Percentiles rank a stretch among this genome's conserved stretches.
phyloP scores from a whole-genome alignment of 2,888 invertebrate species.

The Dione juno region DNA sequence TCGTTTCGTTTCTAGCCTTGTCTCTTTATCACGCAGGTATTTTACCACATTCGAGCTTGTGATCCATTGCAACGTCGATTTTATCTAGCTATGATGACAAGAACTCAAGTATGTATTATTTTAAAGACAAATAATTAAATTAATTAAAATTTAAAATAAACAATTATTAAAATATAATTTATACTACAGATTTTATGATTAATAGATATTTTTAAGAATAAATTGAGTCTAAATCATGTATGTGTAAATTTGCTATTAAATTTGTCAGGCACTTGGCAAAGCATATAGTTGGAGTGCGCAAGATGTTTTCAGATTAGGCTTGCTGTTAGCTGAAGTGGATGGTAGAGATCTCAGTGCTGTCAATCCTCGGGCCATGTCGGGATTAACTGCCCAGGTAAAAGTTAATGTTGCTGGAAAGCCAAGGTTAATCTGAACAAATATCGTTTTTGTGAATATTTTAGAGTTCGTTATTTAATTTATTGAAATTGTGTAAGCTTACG shows the following conservation, averaged over 20 bases:
- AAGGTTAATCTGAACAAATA: not conserved
- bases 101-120: constrained; percentile 61
- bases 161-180: too few species aligned
- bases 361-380: constrained; percentile 69
- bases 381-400: constrained; percentile 68
- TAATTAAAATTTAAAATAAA: too few species aligned
- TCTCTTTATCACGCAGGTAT: constrained; percentile 56
- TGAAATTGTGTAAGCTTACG: too few species aligned
- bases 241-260: constrained; percentile 30
- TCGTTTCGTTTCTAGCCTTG: too few species aligned
- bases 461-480: too few species aligned
- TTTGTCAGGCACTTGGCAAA: constrained; percentile 68
- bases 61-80: constrained; percentile 72
- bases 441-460: not conserved
- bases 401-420: not conserved
- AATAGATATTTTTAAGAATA: not conserved
- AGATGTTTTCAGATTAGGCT: constrained; percentile 70
- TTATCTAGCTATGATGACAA: constrained; percentile 72
- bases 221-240: not conserved
- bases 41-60: constrained; percentile 74
- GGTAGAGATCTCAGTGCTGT: constrained; percentile 64
- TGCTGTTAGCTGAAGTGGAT: constrained; percentile 68
- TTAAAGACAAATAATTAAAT: too few species aligned
- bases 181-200: too few species aligned
- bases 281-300: constrained; percentile 74